Percentiles rank a stretch among this genome's conserved stretches.
phyloP scores from a whole-genome alignment of 2,888 invertebrate genomes.

The Slavum lentiscoides region DNA sequence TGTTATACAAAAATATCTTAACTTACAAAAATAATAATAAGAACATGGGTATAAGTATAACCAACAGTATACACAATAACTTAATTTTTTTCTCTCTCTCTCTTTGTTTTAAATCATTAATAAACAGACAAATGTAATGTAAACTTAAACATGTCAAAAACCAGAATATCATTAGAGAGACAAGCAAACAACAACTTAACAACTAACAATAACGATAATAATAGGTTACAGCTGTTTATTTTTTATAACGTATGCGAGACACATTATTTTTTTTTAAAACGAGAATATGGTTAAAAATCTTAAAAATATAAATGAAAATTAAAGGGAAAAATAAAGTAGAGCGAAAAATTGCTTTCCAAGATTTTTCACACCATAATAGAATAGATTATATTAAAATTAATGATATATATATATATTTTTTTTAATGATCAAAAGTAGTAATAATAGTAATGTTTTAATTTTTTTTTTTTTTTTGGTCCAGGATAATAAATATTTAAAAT shows the following conservation, averaged over 20 bases:
- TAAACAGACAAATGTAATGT: constrained; percentile 41
- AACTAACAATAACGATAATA: constrained; percentile 27
- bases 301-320: not conserved
- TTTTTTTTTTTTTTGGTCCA: no score
- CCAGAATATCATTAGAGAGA: not conserved
- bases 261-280: not conserved
- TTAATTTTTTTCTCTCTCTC: not conserved
- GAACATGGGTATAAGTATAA: not conserved
- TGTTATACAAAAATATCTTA: constrained; percentile 27
- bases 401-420: not conserved
- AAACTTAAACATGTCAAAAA: constrained; percentile 43
- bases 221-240: not conserved
- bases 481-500: no score
- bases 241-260: no score
- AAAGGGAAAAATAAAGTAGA: no score
- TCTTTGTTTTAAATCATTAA: constrained; percentile 25
- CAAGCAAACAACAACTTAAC: no score
- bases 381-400: no score
- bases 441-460: constrained; percentile 4
- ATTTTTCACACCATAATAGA: no score
- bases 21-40: constrained; percentile 11
- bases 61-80: constrained; percentile 28
- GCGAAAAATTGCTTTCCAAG: no score
- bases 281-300: not conserved
- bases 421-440: constrained; percentile 26